Percentiles rank a stretch among this genome's conserved stretches.
These are phyloP conservation scores for Lasioglossum figueresi DNA, from an alignment of 2,888 invertebrate genomes.

Conservation along the genomic window DNA sequence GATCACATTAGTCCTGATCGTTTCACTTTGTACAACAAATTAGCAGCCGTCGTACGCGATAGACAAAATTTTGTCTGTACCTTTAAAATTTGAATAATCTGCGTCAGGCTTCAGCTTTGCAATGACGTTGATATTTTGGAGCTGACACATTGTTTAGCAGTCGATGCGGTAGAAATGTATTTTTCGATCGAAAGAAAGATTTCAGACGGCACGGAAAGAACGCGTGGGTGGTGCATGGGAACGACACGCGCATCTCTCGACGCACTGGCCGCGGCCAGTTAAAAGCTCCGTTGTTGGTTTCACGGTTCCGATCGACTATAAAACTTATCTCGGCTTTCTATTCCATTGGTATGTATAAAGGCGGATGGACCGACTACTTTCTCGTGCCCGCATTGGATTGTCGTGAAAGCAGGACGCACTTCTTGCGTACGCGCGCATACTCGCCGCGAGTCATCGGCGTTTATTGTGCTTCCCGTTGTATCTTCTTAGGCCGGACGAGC, in stretches of 20 bases:
- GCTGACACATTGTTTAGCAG: background rate
- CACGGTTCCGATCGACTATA: constrained; percentile 83
- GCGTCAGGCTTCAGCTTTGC: too few species aligned
- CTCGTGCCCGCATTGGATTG: constrained; percentile 82
- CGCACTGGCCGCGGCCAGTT: constrained; percentile 52
- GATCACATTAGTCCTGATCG: too few species aligned
- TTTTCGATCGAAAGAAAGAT: background rate
- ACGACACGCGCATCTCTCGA: background rate
- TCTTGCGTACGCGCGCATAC: constrained; percentile 68
- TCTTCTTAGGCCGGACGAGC: constrained; percentile 50
- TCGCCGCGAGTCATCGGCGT: constrained; percentile 60
- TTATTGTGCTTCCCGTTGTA: constrained; percentile 71
- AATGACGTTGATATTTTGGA: too few species aligned
- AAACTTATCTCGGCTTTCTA: constrained; percentile 83
- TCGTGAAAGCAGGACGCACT: constrained; percentile 83
- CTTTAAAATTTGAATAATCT: too few species aligned
- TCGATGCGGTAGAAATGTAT: background rate
- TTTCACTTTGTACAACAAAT: too few species aligned
- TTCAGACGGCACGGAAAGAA: background rate
- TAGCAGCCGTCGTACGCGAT: too few species aligned
- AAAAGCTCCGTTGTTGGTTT: constrained; percentile 71
- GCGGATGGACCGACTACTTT: constrained; percentile 83
- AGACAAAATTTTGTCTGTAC: too few species aligned
- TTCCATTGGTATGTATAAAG: constrained; percentile 84
- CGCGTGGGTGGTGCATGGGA: background rate